phyloP scores from a whole-genome alignment of 2,113 vertebrate species.

The Amphiprion ocellaris region DNA sequence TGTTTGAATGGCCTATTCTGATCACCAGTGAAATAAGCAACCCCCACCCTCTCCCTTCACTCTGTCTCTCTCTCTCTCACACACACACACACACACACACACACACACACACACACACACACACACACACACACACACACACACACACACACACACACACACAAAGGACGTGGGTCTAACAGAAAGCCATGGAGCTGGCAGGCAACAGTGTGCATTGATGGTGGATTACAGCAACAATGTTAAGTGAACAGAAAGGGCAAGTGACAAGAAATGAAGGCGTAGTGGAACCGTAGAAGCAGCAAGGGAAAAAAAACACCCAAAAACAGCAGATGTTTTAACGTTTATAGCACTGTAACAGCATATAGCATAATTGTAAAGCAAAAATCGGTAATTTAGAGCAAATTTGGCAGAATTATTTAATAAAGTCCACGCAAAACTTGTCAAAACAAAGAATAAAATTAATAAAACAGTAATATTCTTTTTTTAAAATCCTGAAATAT shows the following conservation, averaged over 20 bases:
- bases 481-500: neutral
- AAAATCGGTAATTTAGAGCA: neutral
- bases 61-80: no score
- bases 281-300: neutral
- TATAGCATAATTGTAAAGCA: neutral
- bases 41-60: slow-evolving; percentile 47
- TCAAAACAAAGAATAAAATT: neutral
- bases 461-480: accelerated
- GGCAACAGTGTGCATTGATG: slow-evolving; percentile 72
- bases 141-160: slow-evolving; percentile 36
- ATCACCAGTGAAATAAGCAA: slow-evolving; percentile 61
- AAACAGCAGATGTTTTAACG: no score
- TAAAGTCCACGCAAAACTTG: neutral
- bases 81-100: slow-evolving; percentile 1
- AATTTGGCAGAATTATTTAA: neutral
- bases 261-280: slow-evolving; percentile 56
- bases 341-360: no score
- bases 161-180: slow-evolving; percentile 76
- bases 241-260: slow-evolving; percentile 56
- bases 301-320: neutral
- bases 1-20: slow-evolving; percentile 57
- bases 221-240: slow-evolving; percentile 77
- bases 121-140: slow-evolving; percentile 24
- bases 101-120: slow-evolving; percentile 26
- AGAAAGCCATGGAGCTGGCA: slow-evolving; percentile 68